These are phyloP conservation scores for Eulemur rufifrons DNA, from an alignment of 2,113 vertebrate genomes.

Conservation along the genomic window DNA sequence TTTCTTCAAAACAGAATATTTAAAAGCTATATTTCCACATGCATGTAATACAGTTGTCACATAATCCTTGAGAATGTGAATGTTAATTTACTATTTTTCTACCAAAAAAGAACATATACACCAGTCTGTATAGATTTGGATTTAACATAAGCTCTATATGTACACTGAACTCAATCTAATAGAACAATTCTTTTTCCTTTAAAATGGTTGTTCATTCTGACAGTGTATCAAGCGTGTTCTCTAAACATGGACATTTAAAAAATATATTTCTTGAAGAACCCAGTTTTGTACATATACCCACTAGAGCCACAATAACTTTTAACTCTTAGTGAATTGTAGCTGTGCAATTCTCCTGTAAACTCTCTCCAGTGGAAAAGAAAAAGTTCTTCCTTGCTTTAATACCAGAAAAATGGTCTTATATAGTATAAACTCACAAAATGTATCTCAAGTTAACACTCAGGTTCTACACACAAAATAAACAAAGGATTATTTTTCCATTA, in stretches of 20 bases:
- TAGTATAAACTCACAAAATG: background rate
- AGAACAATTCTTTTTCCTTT: slow-evolving; percentile 32
- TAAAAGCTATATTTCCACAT: background rate
- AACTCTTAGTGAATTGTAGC: slow-evolving; percentile 36
- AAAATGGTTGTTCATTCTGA: slow-evolving; percentile 31
- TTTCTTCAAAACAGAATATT: background rate
- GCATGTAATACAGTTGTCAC: background rate
- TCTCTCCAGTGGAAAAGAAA: slow-evolving; percentile 50
- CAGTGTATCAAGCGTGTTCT: background rate
- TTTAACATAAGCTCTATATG: background rate
- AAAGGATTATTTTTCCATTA: slow-evolving; percentile 44
- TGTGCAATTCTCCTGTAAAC: slow-evolving; percentile 39
- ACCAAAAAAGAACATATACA: background rate
- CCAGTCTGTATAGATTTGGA: background rate
- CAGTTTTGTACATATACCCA: background rate
- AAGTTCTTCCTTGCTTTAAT: slow-evolving; percentile 39
- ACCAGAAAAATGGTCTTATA: slow-evolving; percentile 1
- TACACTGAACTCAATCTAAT: background rate
- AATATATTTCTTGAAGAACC: slow-evolving; percentile 11
- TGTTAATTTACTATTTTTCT: background rate
- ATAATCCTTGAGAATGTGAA: background rate
- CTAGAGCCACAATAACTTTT: slow-evolving; percentile 19
- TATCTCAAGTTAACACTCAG: slow-evolving; percentile 40
- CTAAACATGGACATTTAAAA: slow-evolving; percentile 44
- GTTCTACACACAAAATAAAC: slow-evolving; percentile 31